A percentile compares a stretch with the other conserved stretches of the same genome.
Conservation (phyloP, 2,888 invertebrate genomes). For the Caenorhabditis zanzibari region DNA sequence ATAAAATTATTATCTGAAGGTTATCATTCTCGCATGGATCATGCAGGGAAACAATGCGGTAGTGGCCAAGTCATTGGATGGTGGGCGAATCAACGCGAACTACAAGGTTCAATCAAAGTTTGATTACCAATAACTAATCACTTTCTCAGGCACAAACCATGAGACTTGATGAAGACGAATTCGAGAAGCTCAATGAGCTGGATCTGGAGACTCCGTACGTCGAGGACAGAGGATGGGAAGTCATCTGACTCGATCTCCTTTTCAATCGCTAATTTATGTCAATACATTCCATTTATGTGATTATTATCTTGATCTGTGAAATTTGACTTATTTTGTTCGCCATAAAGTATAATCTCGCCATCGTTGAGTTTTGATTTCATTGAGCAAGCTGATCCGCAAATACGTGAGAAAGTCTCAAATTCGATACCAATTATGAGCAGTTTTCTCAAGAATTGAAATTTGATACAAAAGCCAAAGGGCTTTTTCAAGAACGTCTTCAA, state of each 20-base stretch:
- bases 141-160: constrained; percentile 41
- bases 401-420: constrained; percentile 16
- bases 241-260: constrained; percentile 8
- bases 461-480: not conserved
- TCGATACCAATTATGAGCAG: constrained; percentile 7
- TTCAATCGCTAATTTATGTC: not conserved
- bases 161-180: constrained; percentile 66
- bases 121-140: not conserved
- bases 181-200: constrained; percentile 66
- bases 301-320: not conserved
- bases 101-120: constrained; percentile 21
- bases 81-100: constrained; percentile 65
- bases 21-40: constrained; percentile 86
- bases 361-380: not conserved
- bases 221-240: constrained; percentile 74
- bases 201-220: constrained; percentile 74
- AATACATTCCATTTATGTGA: constrained; percentile 7
- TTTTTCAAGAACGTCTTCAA: not conserved
- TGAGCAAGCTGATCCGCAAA: constrained; percentile 25
- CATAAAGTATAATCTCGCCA: not conserved
- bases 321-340: not conserved
- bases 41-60: constrained; percentile 88
- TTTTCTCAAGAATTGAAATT: constrained; percentile 29
- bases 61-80: constrained; percentile 76
- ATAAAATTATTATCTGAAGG: not conserved